Evolutionary conservation across 2,888 invertebrate species (phyloP), one percentile per base, ranked within the genome.

Genomic region (Antheraea assamensis): DNA sequence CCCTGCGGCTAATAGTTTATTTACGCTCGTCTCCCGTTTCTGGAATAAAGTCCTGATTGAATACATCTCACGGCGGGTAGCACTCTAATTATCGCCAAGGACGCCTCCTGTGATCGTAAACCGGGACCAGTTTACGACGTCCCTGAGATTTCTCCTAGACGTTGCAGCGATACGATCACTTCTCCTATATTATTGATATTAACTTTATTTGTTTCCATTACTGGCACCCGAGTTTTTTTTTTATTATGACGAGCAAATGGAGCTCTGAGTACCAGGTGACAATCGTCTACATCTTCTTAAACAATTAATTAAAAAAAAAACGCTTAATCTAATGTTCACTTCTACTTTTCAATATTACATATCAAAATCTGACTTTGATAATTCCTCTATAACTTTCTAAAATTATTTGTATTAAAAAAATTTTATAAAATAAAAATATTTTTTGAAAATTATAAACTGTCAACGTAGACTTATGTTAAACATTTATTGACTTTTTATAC

Each of bases 41-140:
- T 68, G 68, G 35, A 30, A 68, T 68, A 35, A 35, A 68, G 68
- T 68, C 68, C 68, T 68, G 68, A 68, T 68, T 68, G 35, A 68
- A 68, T 68, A 68, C 35, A 35, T 68, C 68, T 68, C 68, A 68
- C 68, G 68, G 35, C 68, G 68, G 68, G 68, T 35, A 68, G 68
- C 68, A 35, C 68, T 68, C 68, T 68, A 68, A 68, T 68, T 68
- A 68, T 35, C 68, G 31, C 8, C 35, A 35, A 68, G 68, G 68
- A 35, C 61, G 61, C 61, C 61, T n/a, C 68, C 31, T 68, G 10
- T 21, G 68, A 68, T 68, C 68, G 68, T 68, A 68, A 68, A 68
- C 68, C n/a, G 10, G 35, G 3, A n/a, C 15, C 35, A 31, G 21
- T 68, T 68, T 68, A 68, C 68, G 68, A 35, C 35, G 17, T 17